Evolutionary conservation across 2,888 invertebrate genomes (phyloP), one percentile per base, ranked within the genome.

Genomic region (Drosophila histrio): DNA sequence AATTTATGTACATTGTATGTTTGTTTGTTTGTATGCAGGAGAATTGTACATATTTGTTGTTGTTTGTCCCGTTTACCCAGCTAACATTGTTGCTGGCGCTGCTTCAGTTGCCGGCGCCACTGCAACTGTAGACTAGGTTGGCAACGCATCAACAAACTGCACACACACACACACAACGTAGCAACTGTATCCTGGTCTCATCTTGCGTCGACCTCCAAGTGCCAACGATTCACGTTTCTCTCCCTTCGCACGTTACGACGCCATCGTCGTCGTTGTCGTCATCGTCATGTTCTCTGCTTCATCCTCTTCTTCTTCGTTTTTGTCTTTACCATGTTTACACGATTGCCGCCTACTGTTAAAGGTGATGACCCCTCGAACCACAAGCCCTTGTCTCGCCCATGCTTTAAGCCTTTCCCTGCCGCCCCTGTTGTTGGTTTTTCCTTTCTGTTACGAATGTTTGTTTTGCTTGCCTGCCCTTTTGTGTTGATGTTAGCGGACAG

Each of bases 311-410:
- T 36, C 65, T 34, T 41, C 22, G 32, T 43, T 62, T 44, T 57
- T 68, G 65, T 58, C 65, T 50, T 36, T 36, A 24, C 32, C 57
- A 62, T 82, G 86, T 75, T 79, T 77, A 85, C 86, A 85, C 66
- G 77, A 63, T 66, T 74, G 65, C 71, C 77, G 80, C 83, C 81
- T 82, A 75, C 83, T 79, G 78, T 65, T 86, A 79, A 80, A 79
- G 81, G 86, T 86, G 86, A 65, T 58, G 83, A 82, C 77, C 79
- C 67, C 46, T 41, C 43, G 47, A 39, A 52, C 59, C 52, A 52
- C 66, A 59, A 62, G 59, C 64, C 57, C 63, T 62, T 64, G 66
- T 56, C 65, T 52, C n/a, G 44, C 36, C 46, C 28, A 17, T 71
- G 61, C 60, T 57, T 47, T 43, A 66, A 58, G 50, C 60, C 59